phyloP scores from a whole-genome alignment of 1,140 invertebrate species.

The Chrysomallon squamiferum region DNA sequence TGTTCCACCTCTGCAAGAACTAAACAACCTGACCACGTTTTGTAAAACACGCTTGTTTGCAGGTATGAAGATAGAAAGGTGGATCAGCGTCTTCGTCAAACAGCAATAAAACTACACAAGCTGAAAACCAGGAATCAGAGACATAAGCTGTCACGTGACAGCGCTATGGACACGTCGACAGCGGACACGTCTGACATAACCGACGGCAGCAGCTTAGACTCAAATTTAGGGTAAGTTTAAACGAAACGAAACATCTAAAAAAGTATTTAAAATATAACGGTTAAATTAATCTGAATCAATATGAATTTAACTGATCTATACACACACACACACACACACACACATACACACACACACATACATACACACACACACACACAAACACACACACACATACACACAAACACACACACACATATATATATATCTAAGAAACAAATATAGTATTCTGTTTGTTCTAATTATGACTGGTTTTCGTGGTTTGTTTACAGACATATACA shows the following conservation, averaged over 20 bases:
- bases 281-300: background rate
- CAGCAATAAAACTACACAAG: constrained; percentile 22
- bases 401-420: background rate
- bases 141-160: constrained; percentile 12
- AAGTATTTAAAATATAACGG: background rate
- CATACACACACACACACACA: constrained; percentile 4
- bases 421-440: no score
- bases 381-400: background rate
- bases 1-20: no score
- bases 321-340: background rate
- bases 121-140: constrained; percentile 12
- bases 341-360: background rate
- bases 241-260: background rate
- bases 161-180: constrained; percentile 27
- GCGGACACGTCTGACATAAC: constrained; percentile 14
- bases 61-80: constrained; percentile 26
- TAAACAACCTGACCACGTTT: no score
- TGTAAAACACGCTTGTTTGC: no score
- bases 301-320: background rate
- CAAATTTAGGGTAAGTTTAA: background rate
- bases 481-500: no score
- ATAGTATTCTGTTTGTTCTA: no score
- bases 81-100: constrained; percentile 22
- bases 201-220: background rate
- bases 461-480: no score